phyloP scores from a whole-genome alignment of 2,113 vertebrate species.

The Oryzias celebensis region DNA sequence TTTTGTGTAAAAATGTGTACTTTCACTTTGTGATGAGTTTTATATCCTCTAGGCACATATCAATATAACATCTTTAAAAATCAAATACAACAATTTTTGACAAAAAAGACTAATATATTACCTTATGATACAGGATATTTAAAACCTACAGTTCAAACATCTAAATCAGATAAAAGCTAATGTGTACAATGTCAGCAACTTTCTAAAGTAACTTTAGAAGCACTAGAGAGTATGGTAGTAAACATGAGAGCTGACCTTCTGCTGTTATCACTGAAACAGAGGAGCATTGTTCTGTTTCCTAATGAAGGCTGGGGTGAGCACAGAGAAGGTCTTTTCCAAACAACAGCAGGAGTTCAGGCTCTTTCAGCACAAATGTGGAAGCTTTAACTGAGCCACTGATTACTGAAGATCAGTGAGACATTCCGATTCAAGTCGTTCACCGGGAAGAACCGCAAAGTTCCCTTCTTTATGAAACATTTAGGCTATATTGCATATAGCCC shows the following conservation, averaged over 20 bases:
- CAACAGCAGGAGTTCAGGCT: background rate
- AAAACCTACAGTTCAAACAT: too few relatives aligned
- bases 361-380: background rate
- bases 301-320: slow-evolving; percentile 27
- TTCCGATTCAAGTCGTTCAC: too few relatives aligned
- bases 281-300: slow-evolving; percentile 36
- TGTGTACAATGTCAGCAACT: too few relatives aligned
- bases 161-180: too few relatives aligned
- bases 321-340: slow-evolving; percentile 1
- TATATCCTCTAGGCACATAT: background rate
- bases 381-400: slow-evolving; percentile 1
- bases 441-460: too few relatives aligned
- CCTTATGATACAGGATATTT: background rate
- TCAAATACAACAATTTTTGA: background rate
- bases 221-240: background rate
- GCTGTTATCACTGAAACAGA: slow-evolving; percentile 29
- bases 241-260: slow-evolving; percentile 19
- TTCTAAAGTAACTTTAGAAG: too few relatives aligned
- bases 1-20: background rate
- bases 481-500: background rate
- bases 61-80: background rate
- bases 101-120: background rate
- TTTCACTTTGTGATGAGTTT: background rate
- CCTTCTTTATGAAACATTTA: too few relatives aligned
- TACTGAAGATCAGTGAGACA: too few relatives aligned